Evolutionary conservation across 1,140 invertebrate genomes (phyloP).

Genomic region (Panagrolaimus sp.): DNA sequence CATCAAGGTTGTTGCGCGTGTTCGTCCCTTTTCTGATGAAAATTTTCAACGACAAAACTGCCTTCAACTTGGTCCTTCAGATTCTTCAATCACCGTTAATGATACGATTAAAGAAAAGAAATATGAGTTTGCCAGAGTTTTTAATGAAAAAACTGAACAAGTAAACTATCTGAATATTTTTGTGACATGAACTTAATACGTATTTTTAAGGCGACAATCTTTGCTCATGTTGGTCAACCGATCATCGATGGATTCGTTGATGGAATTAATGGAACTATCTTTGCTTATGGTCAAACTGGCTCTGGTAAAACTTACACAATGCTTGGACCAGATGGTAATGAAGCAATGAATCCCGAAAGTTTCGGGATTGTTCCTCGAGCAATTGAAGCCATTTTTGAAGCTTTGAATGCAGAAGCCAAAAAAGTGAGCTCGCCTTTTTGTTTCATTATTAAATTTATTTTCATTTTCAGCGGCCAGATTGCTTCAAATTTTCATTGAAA

Average conservation of each 20-base stretch:
- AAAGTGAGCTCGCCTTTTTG: background rate
- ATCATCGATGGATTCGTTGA: conserved; percentile 7
- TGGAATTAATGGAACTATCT: conserved; percentile 13
- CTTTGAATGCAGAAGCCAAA: background rate
- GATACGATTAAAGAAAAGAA: no score
- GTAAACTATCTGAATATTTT: background rate
- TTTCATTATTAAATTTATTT: no score
- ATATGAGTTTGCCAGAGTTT: background rate
- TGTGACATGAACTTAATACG: background rate
- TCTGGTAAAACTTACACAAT: conserved; percentile 16
- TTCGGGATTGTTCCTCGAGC: background rate
- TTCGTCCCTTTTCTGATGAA: no score
- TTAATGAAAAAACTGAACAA: background rate
- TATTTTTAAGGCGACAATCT: background rate
- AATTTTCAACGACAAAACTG: no score
- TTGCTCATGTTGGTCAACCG: background rate
- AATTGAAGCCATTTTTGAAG: background rate
- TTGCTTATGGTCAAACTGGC: conserved; percentile 18
- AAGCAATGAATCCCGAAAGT: background rate
- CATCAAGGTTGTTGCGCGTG: no score
- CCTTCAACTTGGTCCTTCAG: no score
- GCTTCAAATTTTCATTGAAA: no score
- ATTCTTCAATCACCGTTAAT: no score
- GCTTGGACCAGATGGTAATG: background rate
- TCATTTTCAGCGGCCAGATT: no score